These are phyloP conservation scores for Athalia circularis DNA, from an alignment of 2,888 invertebrate species.

Conservation along the genomic window DNA sequence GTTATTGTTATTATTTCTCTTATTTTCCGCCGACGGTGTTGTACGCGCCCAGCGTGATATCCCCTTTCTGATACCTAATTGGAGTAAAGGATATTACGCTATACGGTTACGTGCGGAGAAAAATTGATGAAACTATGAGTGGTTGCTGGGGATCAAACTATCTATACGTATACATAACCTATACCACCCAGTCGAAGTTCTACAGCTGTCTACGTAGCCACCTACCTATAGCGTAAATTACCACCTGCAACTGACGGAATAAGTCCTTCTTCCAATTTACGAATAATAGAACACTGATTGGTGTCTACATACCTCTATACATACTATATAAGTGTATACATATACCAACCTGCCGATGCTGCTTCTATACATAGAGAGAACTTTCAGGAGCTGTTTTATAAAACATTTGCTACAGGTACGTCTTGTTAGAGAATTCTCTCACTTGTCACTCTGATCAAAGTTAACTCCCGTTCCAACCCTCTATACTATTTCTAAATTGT, in stretches of 20 bases:
- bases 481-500: not conserved
- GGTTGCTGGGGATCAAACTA: not conserved
- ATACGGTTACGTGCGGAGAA: constrained; percentile 7
- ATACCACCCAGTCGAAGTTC: no score
- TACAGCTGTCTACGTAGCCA: no score
- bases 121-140: constrained; percentile 19
- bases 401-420: constrained; percentile 12
- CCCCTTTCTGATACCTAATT: not conserved
- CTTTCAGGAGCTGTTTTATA: not conserved
- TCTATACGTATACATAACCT: not conserved
- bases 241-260: not conserved
- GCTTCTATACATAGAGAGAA: no score
- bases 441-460: constrained; percentile 41
- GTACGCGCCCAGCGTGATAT: constrained; percentile 3
- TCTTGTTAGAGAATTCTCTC: constrained; percentile 33
- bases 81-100: not conserved
- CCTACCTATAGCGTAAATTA: not conserved
- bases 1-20: no score
- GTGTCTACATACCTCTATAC: not conserved
- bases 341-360: no score
- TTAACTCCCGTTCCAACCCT: constrained; percentile 30
- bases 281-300: constrained; percentile 41
- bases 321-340: no score
- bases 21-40: constrained; percentile 14
- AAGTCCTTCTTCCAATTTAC: constrained; percentile 35